These are phyloP conservation scores for Chaunax sp. DNA, from an alignment of 2,797 vertebrate genomes.

Conservation along the genomic window DNA sequence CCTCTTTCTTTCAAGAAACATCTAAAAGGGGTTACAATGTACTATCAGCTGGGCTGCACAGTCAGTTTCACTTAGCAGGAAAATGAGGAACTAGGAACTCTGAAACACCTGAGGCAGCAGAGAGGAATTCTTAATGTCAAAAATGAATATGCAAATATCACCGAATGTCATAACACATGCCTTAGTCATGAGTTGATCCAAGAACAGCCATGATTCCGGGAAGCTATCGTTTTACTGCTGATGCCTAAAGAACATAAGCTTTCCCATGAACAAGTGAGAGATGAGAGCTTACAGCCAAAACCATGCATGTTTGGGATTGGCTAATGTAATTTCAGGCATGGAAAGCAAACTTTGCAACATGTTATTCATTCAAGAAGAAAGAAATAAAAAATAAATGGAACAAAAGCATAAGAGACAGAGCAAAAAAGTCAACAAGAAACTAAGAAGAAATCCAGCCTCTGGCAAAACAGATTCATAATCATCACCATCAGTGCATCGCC, in stretches of 20 bases:
- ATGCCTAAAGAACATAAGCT: constrained; percentile 44
- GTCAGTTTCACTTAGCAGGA: constrained; percentile 68
- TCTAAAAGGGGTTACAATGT: constrained; percentile 65
- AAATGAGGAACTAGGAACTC: constrained; percentile 39
- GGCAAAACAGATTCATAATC: constrained; percentile 47
- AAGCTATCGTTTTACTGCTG: constrained; percentile 41
- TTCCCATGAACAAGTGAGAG: constrained; percentile 34
- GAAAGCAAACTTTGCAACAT: not conserved
- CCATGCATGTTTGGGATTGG: constrained; percentile 13
- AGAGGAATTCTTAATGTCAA: constrained; percentile 75
- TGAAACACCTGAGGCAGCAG: constrained; percentile 64
- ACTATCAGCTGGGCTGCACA: constrained; percentile 52
- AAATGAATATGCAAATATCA: constrained; percentile 81
- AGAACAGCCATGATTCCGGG: constrained; percentile 48
- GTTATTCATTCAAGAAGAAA: not conserved
- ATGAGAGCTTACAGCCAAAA: constrained; percentile 47
- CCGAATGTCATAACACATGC: constrained; percentile 76
- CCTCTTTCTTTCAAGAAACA: constrained; percentile 59
- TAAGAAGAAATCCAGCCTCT: constrained; percentile 25
- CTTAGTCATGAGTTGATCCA: constrained; percentile 70
- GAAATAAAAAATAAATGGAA: not conserved
- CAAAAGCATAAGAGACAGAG: not conserved
- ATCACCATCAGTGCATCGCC: constrained; percentile 31
- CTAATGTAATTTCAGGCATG: not conserved
- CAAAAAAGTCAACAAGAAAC: too few relatives aligned